phyloP scores from a whole-genome alignment of 2,113 vertebrate species.

The Agapornis roseicollis region DNA sequence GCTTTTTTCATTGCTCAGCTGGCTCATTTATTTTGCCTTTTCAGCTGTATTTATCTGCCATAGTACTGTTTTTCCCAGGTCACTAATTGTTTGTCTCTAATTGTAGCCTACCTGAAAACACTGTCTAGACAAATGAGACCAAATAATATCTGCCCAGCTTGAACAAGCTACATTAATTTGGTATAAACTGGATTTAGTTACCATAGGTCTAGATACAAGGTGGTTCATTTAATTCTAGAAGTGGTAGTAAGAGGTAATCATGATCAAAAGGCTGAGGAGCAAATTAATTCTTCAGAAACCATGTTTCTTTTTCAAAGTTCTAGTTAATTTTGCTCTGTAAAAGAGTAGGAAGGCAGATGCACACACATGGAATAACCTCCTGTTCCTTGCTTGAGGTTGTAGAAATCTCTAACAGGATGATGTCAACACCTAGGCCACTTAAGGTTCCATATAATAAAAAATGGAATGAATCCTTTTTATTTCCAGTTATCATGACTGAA shows the following conservation, averaged over 20 bases:
- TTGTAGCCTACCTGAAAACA: background rate
- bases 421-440: background rate
- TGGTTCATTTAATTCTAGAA: background rate
- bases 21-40: background rate
- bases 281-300: background rate
- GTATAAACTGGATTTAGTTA: background rate
- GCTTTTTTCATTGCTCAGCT: background rate
- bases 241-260: background rate
- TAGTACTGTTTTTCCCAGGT: background rate
- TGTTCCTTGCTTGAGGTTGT: background rate
- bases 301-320: background rate
- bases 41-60: background rate
- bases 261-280: background rate
- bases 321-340: background rate
- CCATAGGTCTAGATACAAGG: background rate
- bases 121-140: background rate
- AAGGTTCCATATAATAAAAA: background rate
- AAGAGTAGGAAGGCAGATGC: background rate
- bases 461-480: background rate
- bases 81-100: background rate
- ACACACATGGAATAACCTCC: background rate
- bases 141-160: background rate
- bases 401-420: background rate
- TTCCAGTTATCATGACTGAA: background rate
- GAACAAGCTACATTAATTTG: background rate